Evolutionary conservation across 2,113 vertebrate genomes (phyloP), one percentile per base, ranked within the genome.

Genomic region (Leucopsar rothschildi): DNA sequence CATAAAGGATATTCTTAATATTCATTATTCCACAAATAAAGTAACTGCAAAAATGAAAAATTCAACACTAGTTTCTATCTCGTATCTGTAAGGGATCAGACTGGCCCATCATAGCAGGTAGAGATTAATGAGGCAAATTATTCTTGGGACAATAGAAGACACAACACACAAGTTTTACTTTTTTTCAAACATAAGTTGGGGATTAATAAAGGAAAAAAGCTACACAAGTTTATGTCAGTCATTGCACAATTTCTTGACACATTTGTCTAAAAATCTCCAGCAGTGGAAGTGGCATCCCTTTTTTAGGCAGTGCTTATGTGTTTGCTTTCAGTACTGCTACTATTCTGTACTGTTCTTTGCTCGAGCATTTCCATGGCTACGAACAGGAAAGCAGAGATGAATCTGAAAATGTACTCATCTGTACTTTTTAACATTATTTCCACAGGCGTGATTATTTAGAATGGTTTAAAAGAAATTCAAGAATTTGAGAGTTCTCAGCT

Each of bases 351-450:
- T 27, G 50, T 40, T 22, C 9, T 73, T 52, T 52, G 50, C 53
- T 75, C 4, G 0, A 53, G n/a, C 39, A 25, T 71, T 89, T 80
- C 68, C 0, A 0, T 57, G 53, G 39, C 71, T 86, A 55, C 0
- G 0, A 70, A 47, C 35, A 76, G 53, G 20, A 59, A 59, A 64
- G 33, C 68, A 69, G 44, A 81, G 70, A 87, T 27, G 1, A 59
- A 15, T 39, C 23, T 42, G 44, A n/a, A 89, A 59, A 60, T 55
- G 27, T 9, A 10, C 11, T 83, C 24, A 33, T 24, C 25, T 57
- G 0, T 60, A 22, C 7, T 70, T 61, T 64, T 50, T 15, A 85
- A 45, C 5, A 65, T 17, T 28, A 40, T 77, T 84, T 89, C 59
- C n/a, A 45, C 6, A 63, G 20, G 28, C 2, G 2, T 68, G 22